Conservation (phyloP, 2,797 vertebrate genomes). For the Acrossocheilus fasciatus region DNA sequence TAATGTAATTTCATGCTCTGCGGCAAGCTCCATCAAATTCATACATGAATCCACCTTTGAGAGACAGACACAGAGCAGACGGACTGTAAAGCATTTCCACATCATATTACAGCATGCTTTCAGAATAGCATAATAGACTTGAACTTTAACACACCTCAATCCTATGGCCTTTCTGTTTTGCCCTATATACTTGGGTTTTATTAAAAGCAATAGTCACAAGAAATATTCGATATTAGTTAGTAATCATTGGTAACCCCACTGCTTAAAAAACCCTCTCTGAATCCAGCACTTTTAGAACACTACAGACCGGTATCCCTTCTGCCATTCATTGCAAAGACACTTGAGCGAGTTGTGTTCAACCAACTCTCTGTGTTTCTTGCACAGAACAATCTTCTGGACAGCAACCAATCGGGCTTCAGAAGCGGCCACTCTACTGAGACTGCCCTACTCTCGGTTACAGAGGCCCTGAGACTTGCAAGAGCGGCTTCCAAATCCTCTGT, state of each 20-base stretch:
- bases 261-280: too few relatives aligned
- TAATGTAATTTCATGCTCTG: constrained; percentile 75
- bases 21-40: constrained; percentile 63
- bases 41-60: constrained; percentile 59
- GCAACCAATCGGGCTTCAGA: too few relatives aligned
- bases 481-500: too few relatives aligned
- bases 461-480: too few relatives aligned
- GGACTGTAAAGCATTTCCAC: constrained; percentile 63
- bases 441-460: too few relatives aligned
- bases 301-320: too few relatives aligned
- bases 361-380: too few relatives aligned
- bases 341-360: too few relatives aligned
- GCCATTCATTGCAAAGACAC: too few relatives aligned
- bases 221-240: neutral
- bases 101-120: constrained; percentile 69
- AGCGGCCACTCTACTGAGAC: too few relatives aligned
- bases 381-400: too few relatives aligned
- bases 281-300: too few relatives aligned
- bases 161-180: neutral
- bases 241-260: neutral
- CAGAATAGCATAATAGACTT: constrained; percentile 6
- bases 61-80: constrained; percentile 60
- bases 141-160: constrained; percentile 15
- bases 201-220: neutral
- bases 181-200: neutral